phyloP scores from a whole-genome alignment of 2,888 invertebrate genomes.

The Drosophila anomelani region DNA sequence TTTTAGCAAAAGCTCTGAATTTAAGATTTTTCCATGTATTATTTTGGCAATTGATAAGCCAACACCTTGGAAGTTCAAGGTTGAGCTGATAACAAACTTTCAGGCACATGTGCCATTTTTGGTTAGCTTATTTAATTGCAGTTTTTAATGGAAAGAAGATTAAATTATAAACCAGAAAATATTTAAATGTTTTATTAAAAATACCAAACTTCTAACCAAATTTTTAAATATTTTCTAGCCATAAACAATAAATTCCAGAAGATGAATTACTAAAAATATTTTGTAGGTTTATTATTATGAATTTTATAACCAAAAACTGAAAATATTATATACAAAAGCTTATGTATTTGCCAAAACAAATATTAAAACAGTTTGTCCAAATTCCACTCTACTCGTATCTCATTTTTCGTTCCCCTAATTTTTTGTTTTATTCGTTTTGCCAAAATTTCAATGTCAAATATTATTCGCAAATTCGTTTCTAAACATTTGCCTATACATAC shows the following conservation, averaged over 20 bases:
- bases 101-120: neutral
- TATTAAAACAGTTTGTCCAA: conserved; percentile 50
- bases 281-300: neutral
- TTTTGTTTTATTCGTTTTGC: conserved; percentile 22
- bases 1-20: conserved; percentile 43
- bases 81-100: conserved; percentile 54
- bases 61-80: conserved; percentile 52
- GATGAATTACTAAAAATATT: neutral
- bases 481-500: conserved; percentile 33
- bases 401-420: neutral
- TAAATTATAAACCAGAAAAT: neutral
- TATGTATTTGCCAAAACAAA: conserved; percentile 17
- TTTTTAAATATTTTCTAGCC: neutral
- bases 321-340: neutral
- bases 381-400: conserved; percentile 42
- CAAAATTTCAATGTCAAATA: conserved; percentile 68
- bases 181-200: neutral
- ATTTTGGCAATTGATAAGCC: conserved; percentile 49
- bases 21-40: neutral
- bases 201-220: accelerated
- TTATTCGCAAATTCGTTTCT: conserved; percentile 48
- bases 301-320: too few relatives aligned
- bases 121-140: neutral
- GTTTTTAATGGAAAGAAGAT: neutral
- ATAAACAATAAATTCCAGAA: neutral